Percentiles rank a stretch among this genome's conserved stretches.
Evolutionary conservation across 2,113 vertebrate genomes (phyloP).

Genomic region (Hydropotes inermis): DNA sequence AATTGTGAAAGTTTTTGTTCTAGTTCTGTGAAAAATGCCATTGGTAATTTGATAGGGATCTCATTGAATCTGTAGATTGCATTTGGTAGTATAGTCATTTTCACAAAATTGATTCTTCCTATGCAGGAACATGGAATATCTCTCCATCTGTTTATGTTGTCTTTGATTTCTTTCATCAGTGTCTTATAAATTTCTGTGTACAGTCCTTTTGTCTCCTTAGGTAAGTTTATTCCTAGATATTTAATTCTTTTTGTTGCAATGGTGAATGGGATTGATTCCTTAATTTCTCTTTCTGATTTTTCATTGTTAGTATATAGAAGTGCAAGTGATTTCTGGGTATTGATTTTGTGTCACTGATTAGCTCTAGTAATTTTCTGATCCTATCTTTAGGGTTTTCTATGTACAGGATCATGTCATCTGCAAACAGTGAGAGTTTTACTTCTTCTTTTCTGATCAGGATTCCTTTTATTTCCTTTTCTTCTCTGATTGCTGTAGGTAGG

Average conservation of each 20-base stretch:
- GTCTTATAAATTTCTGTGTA: neutral
- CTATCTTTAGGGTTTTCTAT: neutral
- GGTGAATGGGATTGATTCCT: neutral
- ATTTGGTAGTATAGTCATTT: neutral
- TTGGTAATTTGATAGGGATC: neutral
- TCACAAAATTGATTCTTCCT: neutral
- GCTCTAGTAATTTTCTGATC: neutral
- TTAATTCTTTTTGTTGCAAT: neutral
- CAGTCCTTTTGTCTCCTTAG: neutral
- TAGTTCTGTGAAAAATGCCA: neutral
- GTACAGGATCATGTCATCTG: neutral
- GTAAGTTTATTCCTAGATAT: neutral
- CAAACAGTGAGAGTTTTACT: neutral
- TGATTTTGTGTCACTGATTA: neutral
- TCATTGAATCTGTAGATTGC: neutral
- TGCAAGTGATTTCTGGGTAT: neutral
- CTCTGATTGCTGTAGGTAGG: neutral
- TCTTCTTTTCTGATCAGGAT: neutral
- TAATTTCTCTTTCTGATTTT: neutral
- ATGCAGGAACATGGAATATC: neutral
- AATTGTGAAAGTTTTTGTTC: neutral
- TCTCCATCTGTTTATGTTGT: neutral
- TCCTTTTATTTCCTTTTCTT: neutral
- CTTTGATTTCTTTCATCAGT: neutral
- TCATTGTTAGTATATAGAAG: neutral